Percentiles rank a stretch among this genome's conserved stretches.
phyloP scores from a whole-genome alignment of 2,797 vertebrate genomes.

The Spinus olivaceus region DNA sequence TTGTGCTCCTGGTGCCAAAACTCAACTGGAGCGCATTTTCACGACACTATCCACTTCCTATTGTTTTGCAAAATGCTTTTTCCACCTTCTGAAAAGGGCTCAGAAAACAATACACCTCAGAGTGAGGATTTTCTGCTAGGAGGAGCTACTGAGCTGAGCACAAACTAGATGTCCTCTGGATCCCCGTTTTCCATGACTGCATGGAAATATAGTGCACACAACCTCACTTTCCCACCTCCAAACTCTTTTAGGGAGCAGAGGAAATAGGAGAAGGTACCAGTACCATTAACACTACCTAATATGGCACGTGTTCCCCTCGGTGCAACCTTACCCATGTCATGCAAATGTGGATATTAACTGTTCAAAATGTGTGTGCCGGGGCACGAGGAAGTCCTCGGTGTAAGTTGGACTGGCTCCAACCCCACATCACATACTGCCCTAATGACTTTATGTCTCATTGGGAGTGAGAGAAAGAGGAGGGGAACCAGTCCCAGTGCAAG shows the following conservation, averaged over 20 bases:
- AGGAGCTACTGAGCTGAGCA: conserved; percentile 59
- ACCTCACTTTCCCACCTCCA: neutral
- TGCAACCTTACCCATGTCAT: neutral
- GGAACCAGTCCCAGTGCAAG: neutral
- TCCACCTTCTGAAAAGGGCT: conserved; percentile 37
- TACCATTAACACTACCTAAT: conserved; percentile 24
- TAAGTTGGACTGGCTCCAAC: neutral
- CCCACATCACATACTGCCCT: conserved; percentile 11
- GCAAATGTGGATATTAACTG: neutral
- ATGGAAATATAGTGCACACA: neutral
- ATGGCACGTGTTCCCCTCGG: neutral
- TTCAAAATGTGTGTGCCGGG: neutral
- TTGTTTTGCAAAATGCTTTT: conserved; percentile 49
- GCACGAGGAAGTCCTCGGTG: neutral
- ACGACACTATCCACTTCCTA: conserved; percentile 40
- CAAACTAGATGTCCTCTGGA: neutral
- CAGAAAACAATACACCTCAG: conserved; percentile 36
- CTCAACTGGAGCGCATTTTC: conserved; percentile 55
- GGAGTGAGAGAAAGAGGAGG: neutral
- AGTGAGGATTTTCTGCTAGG: conserved; percentile 50
- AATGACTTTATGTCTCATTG: neutral
- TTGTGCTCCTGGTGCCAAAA: conserved; percentile 40
- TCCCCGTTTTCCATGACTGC: neutral
- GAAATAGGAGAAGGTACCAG: conserved; percentile 40
- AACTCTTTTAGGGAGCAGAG: neutral